A percentile compares a stretch with the other conserved stretches of the same genome.
These are phyloP conservation scores for Prietella phreatophila DNA, from an alignment of 2,113 vertebrate genomes.

Conservation along the genomic window DNA sequence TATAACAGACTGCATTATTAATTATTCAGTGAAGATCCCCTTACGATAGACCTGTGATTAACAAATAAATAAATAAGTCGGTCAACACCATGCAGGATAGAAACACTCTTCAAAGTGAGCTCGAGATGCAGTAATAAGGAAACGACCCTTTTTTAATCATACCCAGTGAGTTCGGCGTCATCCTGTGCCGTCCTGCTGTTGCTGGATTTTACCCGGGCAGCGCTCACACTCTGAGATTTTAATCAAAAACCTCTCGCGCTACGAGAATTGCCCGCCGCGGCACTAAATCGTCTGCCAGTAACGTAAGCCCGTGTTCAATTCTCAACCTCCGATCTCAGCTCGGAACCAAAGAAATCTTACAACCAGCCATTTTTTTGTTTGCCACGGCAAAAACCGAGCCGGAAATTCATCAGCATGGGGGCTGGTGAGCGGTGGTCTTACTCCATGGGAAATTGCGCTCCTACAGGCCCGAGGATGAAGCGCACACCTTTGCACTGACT, in stretches of 20 bases:
- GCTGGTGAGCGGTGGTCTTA: neutral
- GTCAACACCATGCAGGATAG: neutral
- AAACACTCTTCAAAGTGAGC: neutral
- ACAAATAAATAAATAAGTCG: neutral
- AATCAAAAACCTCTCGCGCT: neutral
- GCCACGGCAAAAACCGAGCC: neutral
- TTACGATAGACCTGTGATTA: neutral
- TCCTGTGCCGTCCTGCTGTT: neutral
- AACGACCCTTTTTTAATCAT: too few relatives aligned
- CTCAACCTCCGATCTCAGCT: neutral
- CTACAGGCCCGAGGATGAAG: neutral
- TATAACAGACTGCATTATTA: neutral
- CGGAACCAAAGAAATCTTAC: neutral
- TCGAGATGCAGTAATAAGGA: too few relatives aligned
- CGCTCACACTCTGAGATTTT: neutral
- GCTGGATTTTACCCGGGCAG: neutral
- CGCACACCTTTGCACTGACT: neutral
- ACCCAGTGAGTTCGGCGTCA: neutral
- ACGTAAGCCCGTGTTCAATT: neutral
- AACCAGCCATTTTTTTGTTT: neutral
- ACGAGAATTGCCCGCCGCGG: neutral
- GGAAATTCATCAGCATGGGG: neutral
- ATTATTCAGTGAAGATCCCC: constrained; percentile 53
- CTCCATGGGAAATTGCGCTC: neutral
- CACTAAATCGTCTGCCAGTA: neutral